Conservation (phyloP, 92 coral and sea anemone species). For the Zoanthus solanderi region DNA sequence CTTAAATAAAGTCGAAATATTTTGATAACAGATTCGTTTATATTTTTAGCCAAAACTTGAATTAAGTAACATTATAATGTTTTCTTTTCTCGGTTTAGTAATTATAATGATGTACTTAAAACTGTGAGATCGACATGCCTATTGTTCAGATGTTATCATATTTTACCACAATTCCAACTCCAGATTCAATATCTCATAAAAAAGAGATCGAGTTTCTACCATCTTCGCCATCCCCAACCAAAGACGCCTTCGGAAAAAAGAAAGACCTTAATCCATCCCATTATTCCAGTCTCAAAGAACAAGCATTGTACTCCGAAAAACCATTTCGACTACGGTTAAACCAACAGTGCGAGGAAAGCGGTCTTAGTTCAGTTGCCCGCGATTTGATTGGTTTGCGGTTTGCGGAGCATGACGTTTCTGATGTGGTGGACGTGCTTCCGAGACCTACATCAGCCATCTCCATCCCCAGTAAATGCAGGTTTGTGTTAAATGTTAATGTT, state of each 20-base stretch:
- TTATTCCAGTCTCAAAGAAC: slow-evolving; percentile 58
- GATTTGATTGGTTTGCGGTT: slow-evolving; percentile 64
- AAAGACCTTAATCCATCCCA: slow-evolving; percentile 47
- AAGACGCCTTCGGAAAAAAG: neutral
- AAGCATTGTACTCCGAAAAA: slow-evolving; percentile 68
- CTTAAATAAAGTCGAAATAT: too few species aligned
- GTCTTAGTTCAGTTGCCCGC: slow-evolving; percentile 61
- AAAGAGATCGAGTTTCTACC: slow-evolving; percentile 58
- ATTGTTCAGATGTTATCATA: neutral
- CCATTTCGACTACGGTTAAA: slow-evolving; percentile 79
- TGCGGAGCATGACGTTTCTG: slow-evolving; percentile 72
- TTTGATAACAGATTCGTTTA: too few species aligned
- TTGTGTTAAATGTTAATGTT: neutral
- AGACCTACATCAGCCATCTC: slow-evolving; percentile 87
- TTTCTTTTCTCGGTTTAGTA: too few species aligned
- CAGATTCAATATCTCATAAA: slow-evolving; percentile 51
- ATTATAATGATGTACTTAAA: too few species aligned
- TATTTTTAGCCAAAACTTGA: too few species aligned
- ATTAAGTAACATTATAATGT: too few species aligned
- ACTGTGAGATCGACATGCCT: too few species aligned
- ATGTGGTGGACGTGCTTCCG: slow-evolving; percentile 76
- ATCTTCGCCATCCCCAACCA: slow-evolving; percentile 10
- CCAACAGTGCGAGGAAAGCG: slow-evolving; percentile 61
- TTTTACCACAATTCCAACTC: neutral
- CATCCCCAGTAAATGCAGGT: slow-evolving; percentile 97